These are phyloP conservation scores for Colius striatus DNA, from an alignment of 2,113 vertebrate genomes.

Conservation along the genomic window DNA sequence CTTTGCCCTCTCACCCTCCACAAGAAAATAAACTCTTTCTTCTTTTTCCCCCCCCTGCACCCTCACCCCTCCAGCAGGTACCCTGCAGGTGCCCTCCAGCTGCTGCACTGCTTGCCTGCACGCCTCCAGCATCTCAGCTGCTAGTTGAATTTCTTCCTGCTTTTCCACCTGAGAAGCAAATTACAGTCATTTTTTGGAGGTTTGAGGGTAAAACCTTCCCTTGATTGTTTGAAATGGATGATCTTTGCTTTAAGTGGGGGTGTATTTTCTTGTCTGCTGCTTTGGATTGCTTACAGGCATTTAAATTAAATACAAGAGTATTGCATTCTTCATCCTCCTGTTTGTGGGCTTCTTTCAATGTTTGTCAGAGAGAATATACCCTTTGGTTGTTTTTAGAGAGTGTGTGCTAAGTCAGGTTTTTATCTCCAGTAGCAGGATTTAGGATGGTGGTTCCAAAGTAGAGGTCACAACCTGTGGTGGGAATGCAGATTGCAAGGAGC, in stretches of 20 bases:
- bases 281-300: not conserved
- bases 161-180: not conserved
- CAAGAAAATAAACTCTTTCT: not conserved
- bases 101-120: not conserved
- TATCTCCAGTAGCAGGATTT: not conserved
- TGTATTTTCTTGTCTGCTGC: not conserved
- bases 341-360: not conserved
- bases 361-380: not conserved
- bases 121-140: rapidly evolving
- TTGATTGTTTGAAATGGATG: not conserved
- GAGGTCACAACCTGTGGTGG: not conserved
- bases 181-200: rapidly evolving
- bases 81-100: not conserved
- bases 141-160: not conserved
- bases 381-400: not conserved
- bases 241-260: not conserved
- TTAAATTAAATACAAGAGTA: not conserved
- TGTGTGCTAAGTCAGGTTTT: not conserved
- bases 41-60: not conserved
- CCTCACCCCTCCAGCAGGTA: not conserved
- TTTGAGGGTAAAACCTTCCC: not conserved
- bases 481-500: not conserved
- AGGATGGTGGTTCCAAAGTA: not conserved
- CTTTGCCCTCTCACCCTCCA: not conserved
- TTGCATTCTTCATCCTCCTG: not conserved